Base-by-base conservation (phyloP, 2,797 vertebrate species). In the Rhabdophis nuchalis region DNA sequence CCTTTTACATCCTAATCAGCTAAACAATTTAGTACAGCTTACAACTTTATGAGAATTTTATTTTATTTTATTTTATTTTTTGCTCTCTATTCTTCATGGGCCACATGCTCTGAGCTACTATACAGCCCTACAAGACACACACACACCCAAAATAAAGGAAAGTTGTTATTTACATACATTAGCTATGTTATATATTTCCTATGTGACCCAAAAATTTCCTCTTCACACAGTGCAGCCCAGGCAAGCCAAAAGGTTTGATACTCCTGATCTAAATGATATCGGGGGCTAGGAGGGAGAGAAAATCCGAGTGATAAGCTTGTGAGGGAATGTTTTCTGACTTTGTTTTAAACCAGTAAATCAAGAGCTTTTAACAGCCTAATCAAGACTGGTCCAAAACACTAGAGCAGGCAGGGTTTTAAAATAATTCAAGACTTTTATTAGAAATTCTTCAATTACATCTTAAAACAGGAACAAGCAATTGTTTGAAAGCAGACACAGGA, bases 211-310 rank as follows among this genome's bases (percentile, higher is more conserved):
- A 36, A 72, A 72, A 72, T 36, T 36, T 36, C 7, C 68, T 72
- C 68, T 72, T 72, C 32, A 18, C 3, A 18, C 32, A 72, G n/a
- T 72, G n/a, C n/a, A 68, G n/a, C 14, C 16, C n/a, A 18, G 32
- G 14, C 64, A 72, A 72, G 16, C 68, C n/a, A 36, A 64, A 64
- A 64, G 29, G 3, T 72, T 72, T 18, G 16, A 36, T 72, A 72
- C 68, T 20, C 32, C 68, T 72, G 16, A 36, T 72, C 68, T 72
- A 72, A 72, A 72, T 36, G 14, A 36, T n/a, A 5, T 60, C 10
- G 2, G 20, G 57, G 23, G 11, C 4, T 50, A 10, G 36, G 10
- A 0, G 1, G 1, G 14, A 0, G 2, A 16, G 14, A 68, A 68
- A 72, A 36, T 46, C 36, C 20, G 46, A 82, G 36, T 25, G 36